Conservation (phyloP, 2,113 vertebrate species). For the Cynoglossus semilaevis region DNA sequence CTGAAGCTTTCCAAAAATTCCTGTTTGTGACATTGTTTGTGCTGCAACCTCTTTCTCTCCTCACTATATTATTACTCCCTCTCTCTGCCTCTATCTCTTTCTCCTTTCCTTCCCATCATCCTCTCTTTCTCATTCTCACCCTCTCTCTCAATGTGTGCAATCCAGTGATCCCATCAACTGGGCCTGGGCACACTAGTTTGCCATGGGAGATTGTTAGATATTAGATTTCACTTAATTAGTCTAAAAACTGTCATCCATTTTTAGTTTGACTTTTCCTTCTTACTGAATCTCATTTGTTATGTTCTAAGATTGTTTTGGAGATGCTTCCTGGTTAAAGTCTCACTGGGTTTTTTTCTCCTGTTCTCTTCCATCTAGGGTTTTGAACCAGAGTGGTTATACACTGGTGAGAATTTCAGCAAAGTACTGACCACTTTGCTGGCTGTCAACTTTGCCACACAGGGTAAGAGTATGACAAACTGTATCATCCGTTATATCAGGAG, state of each 20-base stretch:
- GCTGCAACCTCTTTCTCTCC: no score
- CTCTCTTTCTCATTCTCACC: no score
- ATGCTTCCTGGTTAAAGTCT: background rate
- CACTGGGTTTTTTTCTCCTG: conserved; percentile 18
- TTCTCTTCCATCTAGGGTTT: conserved; percentile 79
- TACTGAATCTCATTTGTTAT: background rate
- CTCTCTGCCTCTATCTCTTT: no score
- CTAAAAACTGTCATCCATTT: no score
- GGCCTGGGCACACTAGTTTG: no score
- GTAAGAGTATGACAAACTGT: conserved; percentile 71
- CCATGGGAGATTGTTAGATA: no score
- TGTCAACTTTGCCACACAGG: conserved; percentile 91
- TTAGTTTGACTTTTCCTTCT: conserved; percentile 6
- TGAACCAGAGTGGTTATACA: conserved; percentile 88
- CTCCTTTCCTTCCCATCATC: no score
- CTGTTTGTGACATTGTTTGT: no score
- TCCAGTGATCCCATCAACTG: conserved; percentile 13
- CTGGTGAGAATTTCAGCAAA: conserved; percentile 87
- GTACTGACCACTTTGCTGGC: conserved; percentile 86
- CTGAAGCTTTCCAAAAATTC: no score
- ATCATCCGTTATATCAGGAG: background rate
- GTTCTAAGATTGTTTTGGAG: background rate
- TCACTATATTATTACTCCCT: no score
- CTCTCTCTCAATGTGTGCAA: no score
- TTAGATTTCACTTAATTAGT: no score